Evolutionary conservation across 2,888 invertebrate genomes (phyloP).

Genomic region (Dione vanillae): DNA sequence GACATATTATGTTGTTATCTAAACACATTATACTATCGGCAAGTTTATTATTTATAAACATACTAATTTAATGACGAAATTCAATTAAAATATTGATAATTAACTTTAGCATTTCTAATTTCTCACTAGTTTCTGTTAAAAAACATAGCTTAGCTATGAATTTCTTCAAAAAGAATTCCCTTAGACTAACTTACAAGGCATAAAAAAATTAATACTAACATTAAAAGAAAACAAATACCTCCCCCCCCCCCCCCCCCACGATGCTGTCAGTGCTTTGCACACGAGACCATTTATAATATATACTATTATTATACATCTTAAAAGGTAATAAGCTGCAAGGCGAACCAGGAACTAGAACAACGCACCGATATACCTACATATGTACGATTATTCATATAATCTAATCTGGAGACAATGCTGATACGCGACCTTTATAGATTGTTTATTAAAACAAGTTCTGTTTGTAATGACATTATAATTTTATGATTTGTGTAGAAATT

Average conservation of each 20-base stretch:
- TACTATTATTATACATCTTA: conserved; percentile 22
- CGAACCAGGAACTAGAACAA: conserved; percentile 45
- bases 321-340: conserved; percentile 38
- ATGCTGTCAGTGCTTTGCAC: conserved; percentile 36
- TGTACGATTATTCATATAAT: conserved; percentile 33
- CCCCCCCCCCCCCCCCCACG: conserved; percentile 9
- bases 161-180: too few relatives aligned
- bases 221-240: background rate
- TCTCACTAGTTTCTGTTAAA: too few relatives aligned
- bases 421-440: conserved; percentile 20
- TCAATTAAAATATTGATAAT: too few relatives aligned
- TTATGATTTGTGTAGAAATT: background rate
- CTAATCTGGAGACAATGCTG: conserved; percentile 37
- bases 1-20: background rate
- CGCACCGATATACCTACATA: conserved; percentile 19
- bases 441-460: background rate
- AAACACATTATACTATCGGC: too few relatives aligned
- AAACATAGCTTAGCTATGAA: too few relatives aligned
- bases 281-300: conserved; percentile 39
- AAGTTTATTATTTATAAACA: too few relatives aligned
- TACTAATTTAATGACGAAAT: too few relatives aligned
- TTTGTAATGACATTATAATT: background rate
- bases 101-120: too few relatives aligned
- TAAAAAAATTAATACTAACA: conserved; percentile 3
- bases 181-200: too few relatives aligned